A percentile compares a stretch with the other conserved stretches of the same genome.
These are phyloP conservation scores for Papilio glaucus DNA, from an alignment of 1,140 invertebrate species.

Conservation along the genomic window DNA sequence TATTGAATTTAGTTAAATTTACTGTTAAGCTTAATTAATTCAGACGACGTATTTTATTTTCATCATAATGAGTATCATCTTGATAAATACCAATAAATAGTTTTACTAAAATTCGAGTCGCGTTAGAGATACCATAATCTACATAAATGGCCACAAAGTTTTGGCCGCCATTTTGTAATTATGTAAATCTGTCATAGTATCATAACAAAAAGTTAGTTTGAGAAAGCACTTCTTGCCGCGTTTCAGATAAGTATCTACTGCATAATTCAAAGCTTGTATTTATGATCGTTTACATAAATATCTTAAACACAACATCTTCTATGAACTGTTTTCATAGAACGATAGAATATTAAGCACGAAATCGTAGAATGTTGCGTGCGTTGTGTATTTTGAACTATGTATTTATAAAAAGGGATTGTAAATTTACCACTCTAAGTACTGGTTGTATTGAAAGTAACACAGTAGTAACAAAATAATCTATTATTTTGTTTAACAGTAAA, in stretches of 20 bases:
- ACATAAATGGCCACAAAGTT: background rate
- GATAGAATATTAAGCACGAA: background rate
- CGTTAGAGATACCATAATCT: background rate
- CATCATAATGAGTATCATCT: background rate
- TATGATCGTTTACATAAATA: conserved; percentile 11
- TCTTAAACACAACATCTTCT: background rate
- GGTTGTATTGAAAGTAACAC: background rate
- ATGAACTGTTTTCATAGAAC: conserved; percentile 3
- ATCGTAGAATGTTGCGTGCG: background rate
- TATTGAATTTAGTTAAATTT: background rate
- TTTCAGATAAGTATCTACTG: conserved; percentile 10
- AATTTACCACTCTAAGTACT: background rate
- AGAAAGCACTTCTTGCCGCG: conserved; percentile 1
- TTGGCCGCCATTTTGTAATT: conserved; percentile 12
- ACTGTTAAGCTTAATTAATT: conserved; percentile 6
- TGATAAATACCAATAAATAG: background rate
- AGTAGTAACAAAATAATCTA: no score
- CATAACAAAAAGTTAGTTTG: conserved; percentile 28
- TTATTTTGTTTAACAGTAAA: no score
- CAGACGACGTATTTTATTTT: conserved; percentile 1
- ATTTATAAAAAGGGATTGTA: background rate
- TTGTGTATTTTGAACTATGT: background rate
- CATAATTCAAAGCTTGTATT: conserved; percentile 25
- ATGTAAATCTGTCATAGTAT: conserved; percentile 28
- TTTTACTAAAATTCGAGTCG: background rate